Conservation (phyloP, 1,140 invertebrate species). For the Probaryconus sp. region DNA sequence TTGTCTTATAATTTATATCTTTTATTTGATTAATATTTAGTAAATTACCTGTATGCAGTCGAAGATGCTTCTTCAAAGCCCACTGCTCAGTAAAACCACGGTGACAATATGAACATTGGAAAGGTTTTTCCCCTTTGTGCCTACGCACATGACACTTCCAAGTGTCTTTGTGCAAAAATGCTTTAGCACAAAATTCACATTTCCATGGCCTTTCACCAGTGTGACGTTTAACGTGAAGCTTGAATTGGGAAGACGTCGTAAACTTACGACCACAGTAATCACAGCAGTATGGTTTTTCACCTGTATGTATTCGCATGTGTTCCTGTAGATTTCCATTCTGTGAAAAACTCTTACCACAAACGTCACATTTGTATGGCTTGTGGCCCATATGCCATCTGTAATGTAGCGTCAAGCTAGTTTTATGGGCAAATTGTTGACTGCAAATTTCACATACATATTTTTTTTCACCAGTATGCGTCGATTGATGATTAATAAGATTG, state of each 20-base stretch:
- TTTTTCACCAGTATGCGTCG: slow-evolving; percentile 84
- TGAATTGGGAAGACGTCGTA: slow-evolving; percentile 84
- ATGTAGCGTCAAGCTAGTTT: slow-evolving; percentile 85
- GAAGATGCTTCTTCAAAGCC: slow-evolving; percentile 83
- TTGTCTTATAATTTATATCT: background rate
- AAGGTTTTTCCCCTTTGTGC: slow-evolving; percentile 82
- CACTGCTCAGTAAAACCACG: slow-evolving; percentile 83
- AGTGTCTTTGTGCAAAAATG: slow-evolving; percentile 83
- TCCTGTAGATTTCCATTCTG: slow-evolving; percentile 82
- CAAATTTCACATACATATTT: slow-evolving; percentile 87
- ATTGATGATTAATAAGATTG: slow-evolving; percentile 84
- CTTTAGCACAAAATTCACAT: slow-evolving; percentile 81
- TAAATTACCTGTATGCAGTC: slow-evolving; percentile 81
- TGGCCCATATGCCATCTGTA: slow-evolving; percentile 79
- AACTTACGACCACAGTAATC: slow-evolving; percentile 84
- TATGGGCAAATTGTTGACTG: slow-evolving; percentile 86
- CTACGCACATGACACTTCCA: slow-evolving; percentile 83
- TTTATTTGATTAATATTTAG: slow-evolving; percentile 5
- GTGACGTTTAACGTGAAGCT: slow-evolving; percentile 81
- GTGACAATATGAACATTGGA: slow-evolving; percentile 81
- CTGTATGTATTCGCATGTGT: slow-evolving; percentile 81
- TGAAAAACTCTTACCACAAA: slow-evolving; percentile 81
- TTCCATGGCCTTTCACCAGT: slow-evolving; percentile 82
- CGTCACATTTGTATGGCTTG: slow-evolving; percentile 81
- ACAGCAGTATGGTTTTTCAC: slow-evolving; percentile 83